Evolutionary conservation across 2,888 invertebrate species (phyloP).

Genomic region (Lamellibrachia satsuma): DNA sequence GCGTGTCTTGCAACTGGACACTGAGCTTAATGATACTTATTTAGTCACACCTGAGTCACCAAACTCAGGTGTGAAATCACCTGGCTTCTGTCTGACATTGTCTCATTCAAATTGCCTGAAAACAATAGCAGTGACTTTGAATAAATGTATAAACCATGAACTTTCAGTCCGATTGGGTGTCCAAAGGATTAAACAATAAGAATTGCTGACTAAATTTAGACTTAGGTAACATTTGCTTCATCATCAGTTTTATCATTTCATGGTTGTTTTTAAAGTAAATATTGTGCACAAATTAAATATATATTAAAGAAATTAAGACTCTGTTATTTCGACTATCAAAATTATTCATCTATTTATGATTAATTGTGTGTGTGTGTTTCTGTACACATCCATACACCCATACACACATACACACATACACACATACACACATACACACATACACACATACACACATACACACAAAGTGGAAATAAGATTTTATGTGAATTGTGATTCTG

Average conservation of each 20-base stretch:
- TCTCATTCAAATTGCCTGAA: background rate
- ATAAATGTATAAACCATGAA: background rate
- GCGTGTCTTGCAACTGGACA: background rate
- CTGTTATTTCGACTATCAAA: too few species aligned
- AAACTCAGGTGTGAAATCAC: background rate
- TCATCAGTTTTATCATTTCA: background rate
- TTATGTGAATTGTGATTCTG: too few species aligned
- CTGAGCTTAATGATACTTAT: background rate
- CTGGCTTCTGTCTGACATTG: background rate
- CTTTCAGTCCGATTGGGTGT: background rate
- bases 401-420: too few species aligned
- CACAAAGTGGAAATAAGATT: too few species aligned
- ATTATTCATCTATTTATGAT: too few species aligned
- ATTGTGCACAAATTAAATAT: too few species aligned
- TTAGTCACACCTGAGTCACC: background rate
- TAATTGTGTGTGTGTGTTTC: too few species aligned
- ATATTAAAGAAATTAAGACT: too few species aligned
- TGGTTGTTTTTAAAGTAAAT: too few species aligned
- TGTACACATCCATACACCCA: too few species aligned
- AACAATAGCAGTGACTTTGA: background rate
- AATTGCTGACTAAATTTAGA: background rate
- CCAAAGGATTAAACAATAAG: background rate
- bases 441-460: too few species aligned
- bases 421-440: too few species aligned
- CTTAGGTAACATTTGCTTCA: background rate